Conservation (phyloP, 1,140 invertebrate genomes). For the Meteorus sp. region DNA sequence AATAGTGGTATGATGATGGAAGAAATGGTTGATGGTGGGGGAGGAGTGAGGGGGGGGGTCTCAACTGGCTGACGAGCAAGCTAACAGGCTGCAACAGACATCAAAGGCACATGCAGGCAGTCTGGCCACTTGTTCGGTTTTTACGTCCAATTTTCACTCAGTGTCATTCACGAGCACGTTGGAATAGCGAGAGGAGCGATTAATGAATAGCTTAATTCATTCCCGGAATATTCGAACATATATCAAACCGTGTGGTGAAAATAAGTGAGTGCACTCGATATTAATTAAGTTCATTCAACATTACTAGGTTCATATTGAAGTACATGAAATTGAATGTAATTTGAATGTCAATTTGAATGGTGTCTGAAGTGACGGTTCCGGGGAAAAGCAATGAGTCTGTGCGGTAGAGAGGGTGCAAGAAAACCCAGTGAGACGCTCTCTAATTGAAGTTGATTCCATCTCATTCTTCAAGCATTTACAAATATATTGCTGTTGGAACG, state of each 20-base stretch:
- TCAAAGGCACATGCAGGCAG: conserved; percentile 21
- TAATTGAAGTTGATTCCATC: conserved; percentile 30
- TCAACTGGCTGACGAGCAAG: conserved; percentile 35
- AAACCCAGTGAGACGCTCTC: conserved; percentile 23
- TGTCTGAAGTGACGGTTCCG: no score
- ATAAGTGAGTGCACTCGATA: no score
- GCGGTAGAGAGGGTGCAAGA: no score
- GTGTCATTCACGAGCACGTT: conserved; percentile 51
- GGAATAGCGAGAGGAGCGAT: conserved; percentile 46
- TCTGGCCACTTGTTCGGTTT: conserved; percentile 43
- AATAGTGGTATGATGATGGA: not conserved
- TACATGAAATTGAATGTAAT: no score
- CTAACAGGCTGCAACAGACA: no score
- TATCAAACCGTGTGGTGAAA: no score
- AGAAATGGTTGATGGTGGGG: conserved; percentile 2
- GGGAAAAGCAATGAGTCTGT: not conserved
- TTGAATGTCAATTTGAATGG: no score
- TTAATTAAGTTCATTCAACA: no score
- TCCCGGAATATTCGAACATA: no score
- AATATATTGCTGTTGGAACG: no score
- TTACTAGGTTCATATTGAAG: no score
- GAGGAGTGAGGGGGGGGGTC: conserved; percentile 36
- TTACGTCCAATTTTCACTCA: conserved; percentile 29
- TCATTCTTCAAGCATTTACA: conserved; percentile 21
- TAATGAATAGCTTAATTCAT: no score